Evolutionary conservation across 2,113 vertebrate species (phyloP), one percentile per base, ranked within the genome.

Genomic region (Capricornis sumatraensis): DNA sequence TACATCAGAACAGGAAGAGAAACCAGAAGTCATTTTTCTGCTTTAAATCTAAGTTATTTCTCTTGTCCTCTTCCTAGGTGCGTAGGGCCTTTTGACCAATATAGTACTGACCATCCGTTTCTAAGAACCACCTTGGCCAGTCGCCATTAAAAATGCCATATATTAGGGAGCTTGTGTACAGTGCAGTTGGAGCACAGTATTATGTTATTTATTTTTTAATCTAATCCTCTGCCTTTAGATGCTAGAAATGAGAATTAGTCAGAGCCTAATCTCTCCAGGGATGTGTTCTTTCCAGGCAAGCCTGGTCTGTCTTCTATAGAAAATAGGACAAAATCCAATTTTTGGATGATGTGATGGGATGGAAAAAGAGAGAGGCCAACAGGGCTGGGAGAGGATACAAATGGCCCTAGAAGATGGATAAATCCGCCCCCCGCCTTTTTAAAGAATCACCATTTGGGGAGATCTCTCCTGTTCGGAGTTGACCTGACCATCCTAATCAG

Each of bases 231-330:
- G 85, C 85, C 74, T 98, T 96, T 94, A 93, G 90, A 98, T 96
- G 88, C 97, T 98, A 93, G 96, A 97, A 97, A 96, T 93, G 90
- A 97, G 91, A 98, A 97, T 98, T 97, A 97, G 83, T 98, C 96
- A 96, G 87, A 93, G 60, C 96, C 76, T 95, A 97, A 98, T 98
- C 85, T 97, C 96, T 96, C 85, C 76, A 92, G 88, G 95, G 96
- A 97, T 96, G 58, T 89, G 96, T 97, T 92, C 95, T 97, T 98
- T 97, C 82, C 96, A 97, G 60, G 81, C 94, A 97, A 96, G 85
- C 85, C 76, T 97, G n/a, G 19, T 96, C 78, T 96, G 85, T 97
- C 92, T 97, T 76, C 94, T 96, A 91, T 88, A 94, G 58, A 95
- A 97, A 98, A 93, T 15, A 95, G 58, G 64, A 94, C 67, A 74